Evolutionary conservation across 2,113 vertebrate genomes (phyloP).

Genomic region (Cheirogaleus medius): DNA sequence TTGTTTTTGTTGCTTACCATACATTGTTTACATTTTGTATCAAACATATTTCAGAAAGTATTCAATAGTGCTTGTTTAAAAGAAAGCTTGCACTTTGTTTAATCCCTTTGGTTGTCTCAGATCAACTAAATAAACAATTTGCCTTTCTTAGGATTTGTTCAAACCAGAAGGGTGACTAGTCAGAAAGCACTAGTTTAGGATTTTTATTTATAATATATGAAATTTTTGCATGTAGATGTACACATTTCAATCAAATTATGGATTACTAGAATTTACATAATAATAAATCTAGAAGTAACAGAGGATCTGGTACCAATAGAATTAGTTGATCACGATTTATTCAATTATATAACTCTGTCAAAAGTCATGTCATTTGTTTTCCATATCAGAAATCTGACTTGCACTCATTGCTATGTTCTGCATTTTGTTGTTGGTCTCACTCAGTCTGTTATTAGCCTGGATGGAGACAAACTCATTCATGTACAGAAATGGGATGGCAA

Average conservation of each 20-base stretch:
- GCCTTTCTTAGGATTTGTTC: neutral
- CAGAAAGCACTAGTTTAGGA: neutral
- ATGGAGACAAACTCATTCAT: conserved; percentile 93
- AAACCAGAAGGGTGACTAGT: neutral
- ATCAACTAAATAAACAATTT: neutral
- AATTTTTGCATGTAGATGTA: neutral
- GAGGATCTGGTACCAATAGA: neutral
- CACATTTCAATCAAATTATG: neutral
- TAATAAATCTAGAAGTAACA: neutral
- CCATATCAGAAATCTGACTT: neutral
- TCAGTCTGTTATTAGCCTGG: conserved; percentile 93
- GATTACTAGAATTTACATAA: neutral
- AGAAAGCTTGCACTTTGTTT: neutral
- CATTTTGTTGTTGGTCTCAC: conserved; percentile 80
- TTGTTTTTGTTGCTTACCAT: neutral
- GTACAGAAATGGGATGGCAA: conserved; percentile 97
- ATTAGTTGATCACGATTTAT: neutral
- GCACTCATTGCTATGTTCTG: neutral
- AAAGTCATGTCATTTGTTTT: neutral
- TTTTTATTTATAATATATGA: neutral
- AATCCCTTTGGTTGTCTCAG: neutral
- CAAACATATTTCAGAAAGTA: neutral
- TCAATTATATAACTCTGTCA: neutral
- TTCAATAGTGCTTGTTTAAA: neutral
- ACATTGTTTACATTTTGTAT: neutral